Conservation (phyloP, 2,113 vertebrate genomes). For the Muntiacus muntjak region DNA sequence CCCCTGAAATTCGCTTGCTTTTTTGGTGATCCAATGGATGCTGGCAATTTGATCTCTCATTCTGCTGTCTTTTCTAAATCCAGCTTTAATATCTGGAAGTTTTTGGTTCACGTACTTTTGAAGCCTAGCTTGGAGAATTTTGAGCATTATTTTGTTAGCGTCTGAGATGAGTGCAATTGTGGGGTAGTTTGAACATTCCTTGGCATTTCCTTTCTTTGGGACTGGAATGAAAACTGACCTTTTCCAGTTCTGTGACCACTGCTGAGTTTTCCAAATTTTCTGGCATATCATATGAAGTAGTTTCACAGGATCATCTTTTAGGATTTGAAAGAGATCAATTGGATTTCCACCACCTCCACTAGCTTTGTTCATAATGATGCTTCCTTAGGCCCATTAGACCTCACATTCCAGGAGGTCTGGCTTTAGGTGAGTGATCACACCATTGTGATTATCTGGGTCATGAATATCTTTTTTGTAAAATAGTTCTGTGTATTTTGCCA, state of each 20-base stretch:
- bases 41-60: background rate
- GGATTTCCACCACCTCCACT: background rate
- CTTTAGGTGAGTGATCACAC: background rate
- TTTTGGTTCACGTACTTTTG: rapidly evolving
- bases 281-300: background rate
- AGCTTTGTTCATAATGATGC: background rate
- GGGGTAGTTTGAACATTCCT: background rate
- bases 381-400: background rate
- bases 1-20: background rate
- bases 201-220: background rate
- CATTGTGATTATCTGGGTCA: background rate
- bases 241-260: background rate
- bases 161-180: background rate
- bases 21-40: background rate
- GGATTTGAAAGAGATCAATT: background rate
- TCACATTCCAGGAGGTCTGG: background rate
- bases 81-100: background rate
- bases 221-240: background rate
- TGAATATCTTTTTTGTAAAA: background rate
- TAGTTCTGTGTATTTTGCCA: background rate
- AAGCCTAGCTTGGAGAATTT: background rate
- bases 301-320: background rate
- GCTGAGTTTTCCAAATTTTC: background rate
- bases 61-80: background rate
- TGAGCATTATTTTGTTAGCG: background rate